Evolutionary conservation across 1,140 invertebrate species (phyloP).

Genomic region (Teleogryllus occipitalis): DNA sequence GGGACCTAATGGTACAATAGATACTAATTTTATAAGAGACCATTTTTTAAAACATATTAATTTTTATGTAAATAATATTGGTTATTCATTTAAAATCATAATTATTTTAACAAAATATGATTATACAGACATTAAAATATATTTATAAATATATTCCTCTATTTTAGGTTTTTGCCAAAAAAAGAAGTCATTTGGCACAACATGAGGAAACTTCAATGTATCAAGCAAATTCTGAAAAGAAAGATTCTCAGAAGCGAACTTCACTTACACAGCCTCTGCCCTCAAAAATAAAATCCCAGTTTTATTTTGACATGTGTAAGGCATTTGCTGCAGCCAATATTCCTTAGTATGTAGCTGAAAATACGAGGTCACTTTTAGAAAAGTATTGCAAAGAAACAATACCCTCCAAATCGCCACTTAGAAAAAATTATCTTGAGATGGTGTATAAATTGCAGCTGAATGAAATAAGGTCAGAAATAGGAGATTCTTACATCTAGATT

Average conservation of each 20-base stretch:
- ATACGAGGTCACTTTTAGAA: background rate
- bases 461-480: slow-evolving; percentile 10
- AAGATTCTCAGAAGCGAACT: background rate
- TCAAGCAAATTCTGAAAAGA: background rate
- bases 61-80: too few species aligned
- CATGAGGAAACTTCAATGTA: background rate
- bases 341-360: background rate
- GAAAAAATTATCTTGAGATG: slow-evolving; percentile 2
- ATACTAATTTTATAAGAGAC: too few species aligned
- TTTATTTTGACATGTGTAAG: slow-evolving; percentile 5
- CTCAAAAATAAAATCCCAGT: background rate
- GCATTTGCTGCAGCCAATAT: background rate
- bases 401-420: background rate
- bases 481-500: background rate
- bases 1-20: too few species aligned
- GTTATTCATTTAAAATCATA: too few species aligned
- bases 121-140: too few species aligned
- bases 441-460: background rate
- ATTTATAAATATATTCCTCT: background rate
- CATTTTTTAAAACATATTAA: too few species aligned
- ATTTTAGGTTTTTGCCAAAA: background rate
- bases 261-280: background rate
- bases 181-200: background rate
- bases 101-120: too few species aligned
- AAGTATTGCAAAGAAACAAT: background rate